Conservation (phyloP, 2,888 invertebrate species). For the Leptarthrus brevirostris region DNA sequence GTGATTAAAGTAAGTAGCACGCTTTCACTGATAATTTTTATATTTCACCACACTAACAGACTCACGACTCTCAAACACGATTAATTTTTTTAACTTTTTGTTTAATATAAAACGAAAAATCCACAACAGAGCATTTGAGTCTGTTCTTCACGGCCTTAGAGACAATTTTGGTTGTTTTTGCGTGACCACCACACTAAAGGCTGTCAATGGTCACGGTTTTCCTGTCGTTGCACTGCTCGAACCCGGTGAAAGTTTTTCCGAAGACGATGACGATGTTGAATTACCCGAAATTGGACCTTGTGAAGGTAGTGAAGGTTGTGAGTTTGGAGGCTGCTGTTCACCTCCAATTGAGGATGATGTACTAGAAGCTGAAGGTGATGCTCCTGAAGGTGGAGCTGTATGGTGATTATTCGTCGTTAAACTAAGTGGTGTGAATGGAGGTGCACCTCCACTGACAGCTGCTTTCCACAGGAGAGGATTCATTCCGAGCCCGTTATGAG, state of each 20-base stretch:
- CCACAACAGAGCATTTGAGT: not conserved
- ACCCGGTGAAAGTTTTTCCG: conserved; percentile 64
- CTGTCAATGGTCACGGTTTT: conserved; percentile 52
- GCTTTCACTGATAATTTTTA: too few relatives aligned
- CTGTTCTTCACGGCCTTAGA: conserved; percentile 61
- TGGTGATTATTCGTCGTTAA: conserved; percentile 63
- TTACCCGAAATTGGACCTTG: conserved; percentile 61
- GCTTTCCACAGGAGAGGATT: conserved; percentile 67
- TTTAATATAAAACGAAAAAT: conserved; percentile 22
- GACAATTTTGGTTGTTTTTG: conserved; percentile 62
- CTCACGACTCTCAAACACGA: conserved; percentile 2
- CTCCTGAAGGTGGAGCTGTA: conserved; percentile 66
- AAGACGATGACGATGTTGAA: conserved; percentile 64
- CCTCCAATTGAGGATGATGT: conserved; percentile 67
- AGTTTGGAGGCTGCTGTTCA: conserved; percentile 60
- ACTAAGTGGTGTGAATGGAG: conserved; percentile 66
- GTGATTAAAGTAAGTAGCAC: not conserved
- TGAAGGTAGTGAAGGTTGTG: conserved; percentile 56
- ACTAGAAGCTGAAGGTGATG: conserved; percentile 69
- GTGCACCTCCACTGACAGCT: conserved; percentile 63
- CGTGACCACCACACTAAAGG: conserved; percentile 59
- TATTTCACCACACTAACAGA: not conserved
- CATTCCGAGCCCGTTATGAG: conserved; percentile 67
- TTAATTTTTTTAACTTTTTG: not conserved
- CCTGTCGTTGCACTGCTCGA: conserved; percentile 60